Conservation (phyloP, 2,113 vertebrate genomes). For the Amphilophus citrinellus region DNA sequence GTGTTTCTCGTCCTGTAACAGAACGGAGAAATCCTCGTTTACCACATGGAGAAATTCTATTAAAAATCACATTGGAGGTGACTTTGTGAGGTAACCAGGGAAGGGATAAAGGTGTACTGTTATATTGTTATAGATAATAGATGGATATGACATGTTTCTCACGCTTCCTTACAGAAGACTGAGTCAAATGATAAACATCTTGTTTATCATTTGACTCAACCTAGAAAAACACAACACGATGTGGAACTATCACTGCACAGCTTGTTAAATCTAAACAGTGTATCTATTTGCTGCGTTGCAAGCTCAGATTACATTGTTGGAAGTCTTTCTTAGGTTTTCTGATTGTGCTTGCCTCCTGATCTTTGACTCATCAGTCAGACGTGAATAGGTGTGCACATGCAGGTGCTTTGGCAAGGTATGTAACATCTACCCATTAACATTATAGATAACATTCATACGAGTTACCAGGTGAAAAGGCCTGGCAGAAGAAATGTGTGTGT, state of each 20-base stretch:
- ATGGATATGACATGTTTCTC: conserved; percentile 40
- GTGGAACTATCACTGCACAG: not conserved
- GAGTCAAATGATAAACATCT: conserved; percentile 29
- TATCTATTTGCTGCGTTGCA: not conserved
- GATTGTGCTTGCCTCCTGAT: not conserved
- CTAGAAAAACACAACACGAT: not conserved
- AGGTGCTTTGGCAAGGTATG: not conserved
- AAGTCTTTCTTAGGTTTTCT: not conserved
- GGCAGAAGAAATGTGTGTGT: not conserved
- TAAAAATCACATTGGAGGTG: conserved; percentile 22
- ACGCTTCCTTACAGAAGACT: not conserved
- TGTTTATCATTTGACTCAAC: no score
- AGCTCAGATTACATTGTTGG: not conserved
- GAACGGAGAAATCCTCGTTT: conserved; percentile 5
- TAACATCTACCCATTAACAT: not conserved
- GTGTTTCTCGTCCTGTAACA: not conserved
- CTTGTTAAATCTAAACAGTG: conserved; percentile 10
- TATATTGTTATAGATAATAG: conserved; percentile 29
- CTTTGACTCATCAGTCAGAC: not conserved
- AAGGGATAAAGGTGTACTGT: conserved; percentile 32
- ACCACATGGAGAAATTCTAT: conserved; percentile 15
- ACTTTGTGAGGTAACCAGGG: conserved; percentile 31
- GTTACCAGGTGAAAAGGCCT: not conserved
- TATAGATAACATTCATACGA: not conserved
- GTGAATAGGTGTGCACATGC: not conserved